These are phyloP conservation scores for Empis stercorea DNA, from an alignment of 2,888 invertebrate species.

Conservation along the genomic window DNA sequence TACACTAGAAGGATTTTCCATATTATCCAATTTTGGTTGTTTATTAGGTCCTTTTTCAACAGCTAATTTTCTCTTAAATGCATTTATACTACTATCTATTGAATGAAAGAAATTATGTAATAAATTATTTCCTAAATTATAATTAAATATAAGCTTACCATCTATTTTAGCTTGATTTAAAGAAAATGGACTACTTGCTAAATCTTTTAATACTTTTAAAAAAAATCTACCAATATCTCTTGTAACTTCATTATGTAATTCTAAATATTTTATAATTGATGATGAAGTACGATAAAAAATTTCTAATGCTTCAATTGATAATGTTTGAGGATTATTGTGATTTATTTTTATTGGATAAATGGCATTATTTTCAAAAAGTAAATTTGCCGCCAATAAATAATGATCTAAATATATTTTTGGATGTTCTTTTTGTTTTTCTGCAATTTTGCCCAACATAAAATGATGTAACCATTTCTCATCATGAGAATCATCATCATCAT, in stretches of 20 bases:
- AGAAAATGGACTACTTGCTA: slow-evolving; percentile 39
- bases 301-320: slow-evolving; percentile 82
- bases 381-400: slow-evolving; percentile 45
- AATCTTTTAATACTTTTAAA: slow-evolving; percentile 37
- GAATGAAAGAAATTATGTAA: neutral
- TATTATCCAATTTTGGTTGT: slow-evolving; percentile 14
- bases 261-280: slow-evolving; percentile 75
- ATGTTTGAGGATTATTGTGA: slow-evolving; percentile 68
- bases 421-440: slow-evolving; percentile 69
- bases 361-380: slow-evolving; percentile 66
- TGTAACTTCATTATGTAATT: slow-evolving; percentile 53
- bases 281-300: slow-evolving; percentile 75
- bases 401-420: slow-evolving; percentile 56
- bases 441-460: slow-evolving; percentile 92
- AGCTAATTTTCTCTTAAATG: slow-evolving; percentile 19
- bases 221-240: slow-evolving; percentile 46
- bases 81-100: slow-evolving; percentile 18
- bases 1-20: slow-evolving; percentile 4
- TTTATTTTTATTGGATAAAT: slow-evolving; percentile 76
- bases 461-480: slow-evolving; percentile 88
- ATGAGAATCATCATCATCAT: slow-evolving; percentile 36
- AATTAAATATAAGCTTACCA: slow-evolving; percentile 18
- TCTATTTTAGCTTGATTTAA: slow-evolving; percentile 36
- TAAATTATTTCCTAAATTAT: neutral
- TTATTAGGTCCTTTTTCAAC: slow-evolving; percentile 20